A percentile compares a stretch with the other conserved stretches of the same genome.
Evolutionary conservation across 2,888 invertebrate genomes (phyloP).

Genomic region (Litoditis marina): DNA sequence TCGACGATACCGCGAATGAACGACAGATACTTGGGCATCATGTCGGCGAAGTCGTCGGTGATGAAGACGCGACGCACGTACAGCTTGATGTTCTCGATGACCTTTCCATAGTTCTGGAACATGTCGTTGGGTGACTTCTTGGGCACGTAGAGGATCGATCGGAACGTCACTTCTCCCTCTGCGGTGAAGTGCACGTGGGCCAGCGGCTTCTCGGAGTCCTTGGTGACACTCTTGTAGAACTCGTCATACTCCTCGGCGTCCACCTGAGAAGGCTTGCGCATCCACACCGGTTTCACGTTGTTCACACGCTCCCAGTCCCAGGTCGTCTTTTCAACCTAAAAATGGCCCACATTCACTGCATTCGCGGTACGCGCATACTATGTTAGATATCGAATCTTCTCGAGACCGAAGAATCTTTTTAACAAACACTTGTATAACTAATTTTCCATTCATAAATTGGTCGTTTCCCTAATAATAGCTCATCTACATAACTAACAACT

Average conservation of each 20-base stretch:
- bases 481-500: no score
- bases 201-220: constrained; percentile 65
- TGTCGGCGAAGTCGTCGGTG: constrained; percentile 97
- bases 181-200: constrained; percentile 80
- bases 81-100: constrained; percentile 66
- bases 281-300: constrained; percentile 97
- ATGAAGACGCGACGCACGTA: constrained; percentile 98
- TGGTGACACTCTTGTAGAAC: constrained; percentile 92
- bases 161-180: constrained; percentile 98
- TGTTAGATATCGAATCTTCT: no score
- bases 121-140: constrained; percentile 84
- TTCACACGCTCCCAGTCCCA: constrained; percentile 98
- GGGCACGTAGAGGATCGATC: constrained; percentile 89
- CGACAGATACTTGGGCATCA: constrained; percentile 94
- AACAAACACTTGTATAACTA: no score
- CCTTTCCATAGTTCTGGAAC: constrained; percentile 70
- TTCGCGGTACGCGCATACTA: no score
- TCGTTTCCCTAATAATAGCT: no score
- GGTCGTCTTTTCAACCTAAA: constrained; percentile 83
- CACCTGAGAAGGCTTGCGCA: constrained; percentile 72
- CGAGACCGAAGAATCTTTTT: no score
- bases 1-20: constrained; percentile 96
- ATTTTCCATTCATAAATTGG: constrained; percentile 65
- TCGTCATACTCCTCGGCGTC: constrained; percentile 76
- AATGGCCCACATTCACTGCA: no score